These are phyloP conservation scores for Ganaspis brasiliensis DNA, from an alignment of 2,888 invertebrate species.

Conservation along the genomic window DNA sequence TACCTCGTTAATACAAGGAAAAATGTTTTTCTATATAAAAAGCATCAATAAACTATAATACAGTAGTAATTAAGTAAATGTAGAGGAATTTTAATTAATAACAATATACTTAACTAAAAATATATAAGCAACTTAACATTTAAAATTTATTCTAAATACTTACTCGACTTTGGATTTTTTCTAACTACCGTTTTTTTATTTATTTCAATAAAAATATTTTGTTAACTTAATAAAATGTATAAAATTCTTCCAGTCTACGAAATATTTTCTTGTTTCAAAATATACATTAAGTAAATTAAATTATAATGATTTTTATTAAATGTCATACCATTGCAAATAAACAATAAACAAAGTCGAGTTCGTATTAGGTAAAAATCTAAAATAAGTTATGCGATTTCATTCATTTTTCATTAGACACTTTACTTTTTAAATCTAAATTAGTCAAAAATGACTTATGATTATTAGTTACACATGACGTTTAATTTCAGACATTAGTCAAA, in stretches of 20 bases:
- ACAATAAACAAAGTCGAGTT: constrained; percentile 11
- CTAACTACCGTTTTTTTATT: background rate
- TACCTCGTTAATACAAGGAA: constrained; percentile 29
- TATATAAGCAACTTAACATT: constrained; percentile 12
- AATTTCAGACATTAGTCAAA: too few relatives aligned
- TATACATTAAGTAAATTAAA: too few relatives aligned
- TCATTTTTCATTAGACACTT: too few relatives aligned
- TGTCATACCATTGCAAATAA: too few relatives aligned
- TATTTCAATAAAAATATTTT: too few relatives aligned
- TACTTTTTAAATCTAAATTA: too few relatives aligned
- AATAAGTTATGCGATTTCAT: constrained; percentile 1
- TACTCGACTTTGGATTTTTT: background rate
- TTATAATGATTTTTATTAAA: too few relatives aligned
- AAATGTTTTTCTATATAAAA: constrained; percentile 27
- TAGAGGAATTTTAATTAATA: background rate
- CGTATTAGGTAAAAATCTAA: background rate
- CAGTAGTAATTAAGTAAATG: constrained; percentile 1
- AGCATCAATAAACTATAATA: constrained; percentile 31
- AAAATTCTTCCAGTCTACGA: too few relatives aligned
- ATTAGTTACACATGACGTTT: too few relatives aligned
- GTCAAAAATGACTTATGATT: too few relatives aligned
- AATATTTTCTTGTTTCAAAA: background rate
- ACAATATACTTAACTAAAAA: constrained; percentile 26
- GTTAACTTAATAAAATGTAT: too few relatives aligned
- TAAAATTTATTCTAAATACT: background rate